Percentiles rank a stretch among this genome's conserved stretches.
Evolutionary conservation across 35 echinoderm and acorn worm species (phyloP).

Genomic region (Anneissia japonica): DNA sequence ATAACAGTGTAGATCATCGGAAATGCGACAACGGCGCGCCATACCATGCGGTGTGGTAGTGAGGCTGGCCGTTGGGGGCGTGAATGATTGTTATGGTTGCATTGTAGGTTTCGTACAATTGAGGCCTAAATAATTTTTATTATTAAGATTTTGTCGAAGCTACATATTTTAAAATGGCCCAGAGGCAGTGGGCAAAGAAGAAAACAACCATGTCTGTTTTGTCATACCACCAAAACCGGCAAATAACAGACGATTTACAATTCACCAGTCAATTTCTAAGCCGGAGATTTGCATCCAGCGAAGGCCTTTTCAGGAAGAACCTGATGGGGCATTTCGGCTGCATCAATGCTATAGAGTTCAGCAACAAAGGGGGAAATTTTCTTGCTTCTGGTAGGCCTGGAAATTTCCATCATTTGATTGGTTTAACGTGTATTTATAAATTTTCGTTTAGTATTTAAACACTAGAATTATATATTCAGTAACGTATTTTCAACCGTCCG

Average conservation of each 20-base stretch:
- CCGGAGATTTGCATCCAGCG: neutral
- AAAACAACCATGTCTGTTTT: neutral
- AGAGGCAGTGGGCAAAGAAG: neutral
- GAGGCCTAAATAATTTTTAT: neutral
- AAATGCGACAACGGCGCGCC: neutral
- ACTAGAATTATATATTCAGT: too few relatives aligned
- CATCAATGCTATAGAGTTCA: constrained; percentile 96
- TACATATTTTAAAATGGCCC: neutral
- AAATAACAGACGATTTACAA: neutral
- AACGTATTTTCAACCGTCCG: too few relatives aligned
- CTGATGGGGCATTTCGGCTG: constrained; percentile 85
- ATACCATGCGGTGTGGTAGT: neutral
- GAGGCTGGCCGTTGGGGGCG: neutral
- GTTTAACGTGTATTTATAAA: too few relatives aligned
- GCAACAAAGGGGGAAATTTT: constrained; percentile 86
- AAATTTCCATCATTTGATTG: too few relatives aligned
- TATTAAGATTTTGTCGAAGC: neutral
- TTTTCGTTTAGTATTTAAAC: too few relatives aligned
- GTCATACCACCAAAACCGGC: neutral
- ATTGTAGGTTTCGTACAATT: neutral
- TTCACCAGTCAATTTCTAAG: neutral
- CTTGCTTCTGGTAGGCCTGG: constrained; percentile 61
- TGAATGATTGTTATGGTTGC: neutral
- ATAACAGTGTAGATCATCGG: too few relatives aligned
- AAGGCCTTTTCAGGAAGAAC: constrained; percentile 42